Conservation (phyloP, 2,888 invertebrate genomes). For the Nomada ferruginata region DNA sequence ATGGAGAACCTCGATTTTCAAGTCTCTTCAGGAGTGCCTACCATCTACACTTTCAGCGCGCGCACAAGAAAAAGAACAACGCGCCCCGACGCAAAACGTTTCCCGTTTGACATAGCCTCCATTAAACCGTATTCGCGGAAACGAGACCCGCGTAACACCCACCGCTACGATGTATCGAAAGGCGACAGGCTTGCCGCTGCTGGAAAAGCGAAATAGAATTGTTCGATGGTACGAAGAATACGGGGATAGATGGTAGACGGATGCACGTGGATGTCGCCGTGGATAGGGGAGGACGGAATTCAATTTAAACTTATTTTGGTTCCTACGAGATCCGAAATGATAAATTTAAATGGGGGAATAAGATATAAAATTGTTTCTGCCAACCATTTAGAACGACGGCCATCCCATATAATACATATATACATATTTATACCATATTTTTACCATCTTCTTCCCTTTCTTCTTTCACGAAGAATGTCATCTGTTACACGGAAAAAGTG, state of each 20-base stretch:
- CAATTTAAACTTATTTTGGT: slow-evolving; percentile 83
- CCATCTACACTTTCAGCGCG: neutral
- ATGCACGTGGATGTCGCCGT: slow-evolving; percentile 51
- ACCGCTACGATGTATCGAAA: slow-evolving; percentile 46
- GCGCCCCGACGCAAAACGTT: slow-evolving; percentile 8
- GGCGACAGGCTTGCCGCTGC: slow-evolving; percentile 40
- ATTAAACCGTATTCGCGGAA: slow-evolving; percentile 44
- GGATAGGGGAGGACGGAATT: slow-evolving; percentile 76
- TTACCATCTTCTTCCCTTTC: neutral
- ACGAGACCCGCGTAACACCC: slow-evolving; percentile 23
- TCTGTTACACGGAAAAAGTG: no score
- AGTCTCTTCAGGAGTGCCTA: neutral
- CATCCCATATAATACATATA: neutral
- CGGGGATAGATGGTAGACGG: slow-evolving; percentile 51
- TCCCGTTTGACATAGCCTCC: slow-evolving; percentile 20
- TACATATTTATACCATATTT: no score
- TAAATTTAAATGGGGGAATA: slow-evolving; percentile 82
- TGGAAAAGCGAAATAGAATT: slow-evolving; percentile 60
- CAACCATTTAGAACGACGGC: slow-evolving; percentile 48
- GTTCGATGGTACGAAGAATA: slow-evolving; percentile 57
- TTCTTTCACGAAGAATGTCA: neutral
- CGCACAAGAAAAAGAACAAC: neutral
- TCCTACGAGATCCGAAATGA: slow-evolving; percentile 81
- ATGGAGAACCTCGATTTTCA: neutral
- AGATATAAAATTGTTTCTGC: slow-evolving; percentile 80